These are phyloP conservation scores for Phainopepla nitens DNA, from an alignment of 2,113 vertebrate genomes.

Conservation along the genomic window DNA sequence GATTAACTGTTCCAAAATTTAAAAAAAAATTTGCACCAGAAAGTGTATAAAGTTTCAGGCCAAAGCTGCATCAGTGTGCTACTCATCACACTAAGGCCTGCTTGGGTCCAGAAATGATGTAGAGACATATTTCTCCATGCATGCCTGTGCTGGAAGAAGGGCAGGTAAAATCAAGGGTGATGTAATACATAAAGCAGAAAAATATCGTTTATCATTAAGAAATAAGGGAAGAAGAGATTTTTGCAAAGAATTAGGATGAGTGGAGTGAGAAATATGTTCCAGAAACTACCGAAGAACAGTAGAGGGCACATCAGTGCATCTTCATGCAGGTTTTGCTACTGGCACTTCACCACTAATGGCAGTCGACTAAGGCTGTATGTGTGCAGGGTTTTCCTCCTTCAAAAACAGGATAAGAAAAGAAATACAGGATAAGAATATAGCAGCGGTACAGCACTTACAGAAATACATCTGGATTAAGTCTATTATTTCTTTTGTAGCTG, in stretches of 20 bases:
- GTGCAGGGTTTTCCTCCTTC: not conserved
- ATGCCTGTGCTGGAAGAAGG: not conserved
- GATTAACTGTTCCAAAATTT: not conserved
- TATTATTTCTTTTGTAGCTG: not conserved
- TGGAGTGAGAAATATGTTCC: fast-evolving
- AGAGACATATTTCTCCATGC: not conserved
- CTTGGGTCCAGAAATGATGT: not conserved
- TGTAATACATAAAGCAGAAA: not conserved
- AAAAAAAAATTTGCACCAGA: not conserved
- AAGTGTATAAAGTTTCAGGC: not conserved
- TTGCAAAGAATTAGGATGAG: not conserved
- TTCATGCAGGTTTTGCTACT: not conserved
- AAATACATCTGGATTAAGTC: not conserved
- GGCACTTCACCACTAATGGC: not conserved
- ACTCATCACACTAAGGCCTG: not conserved
- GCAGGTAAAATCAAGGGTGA: not conserved
- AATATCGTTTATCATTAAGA: not conserved
- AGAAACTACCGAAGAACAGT: not conserved
- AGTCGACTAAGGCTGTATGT: not conserved
- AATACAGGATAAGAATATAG: not conserved
- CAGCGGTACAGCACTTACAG: not conserved
- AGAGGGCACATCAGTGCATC: not conserved
- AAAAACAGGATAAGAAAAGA: not conserved
- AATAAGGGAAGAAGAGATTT: not conserved
- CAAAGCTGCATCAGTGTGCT: not conserved